phyloP scores from a whole-genome alignment of 2,888 invertebrate genomes.

The Dynastes maya region DNA sequence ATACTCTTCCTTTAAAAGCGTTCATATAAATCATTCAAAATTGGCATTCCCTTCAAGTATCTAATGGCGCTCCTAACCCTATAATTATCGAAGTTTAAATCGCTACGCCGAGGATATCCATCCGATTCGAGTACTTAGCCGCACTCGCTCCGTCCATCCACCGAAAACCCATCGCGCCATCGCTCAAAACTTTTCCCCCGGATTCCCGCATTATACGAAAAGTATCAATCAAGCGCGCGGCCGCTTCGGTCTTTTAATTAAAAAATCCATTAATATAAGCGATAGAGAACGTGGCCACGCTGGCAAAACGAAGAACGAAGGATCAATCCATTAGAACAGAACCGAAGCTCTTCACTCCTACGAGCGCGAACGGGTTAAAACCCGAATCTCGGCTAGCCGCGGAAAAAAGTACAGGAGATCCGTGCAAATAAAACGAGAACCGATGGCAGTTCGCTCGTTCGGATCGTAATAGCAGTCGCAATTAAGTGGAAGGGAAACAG shows the following conservation, averaged over 20 bases:
- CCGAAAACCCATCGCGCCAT: background rate
- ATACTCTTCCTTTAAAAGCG: no score
- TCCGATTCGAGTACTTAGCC: background rate
- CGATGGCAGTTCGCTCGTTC: slow-evolving; percentile 7
- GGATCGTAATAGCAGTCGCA: background rate
- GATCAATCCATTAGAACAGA: slow-evolving; percentile 8
- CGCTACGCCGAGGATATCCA: background rate
- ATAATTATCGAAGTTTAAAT: no score
- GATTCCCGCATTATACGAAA: slow-evolving; percentile 1
- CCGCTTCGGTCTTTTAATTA: slow-evolving; percentile 17
- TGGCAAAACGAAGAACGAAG: background rate
- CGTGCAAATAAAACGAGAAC: slow-evolving; percentile 20
- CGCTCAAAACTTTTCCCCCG: background rate
- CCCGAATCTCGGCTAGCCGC: background rate
- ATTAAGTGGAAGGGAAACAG: slow-evolving; percentile 40
- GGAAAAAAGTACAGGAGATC: slow-evolving; percentile 3
- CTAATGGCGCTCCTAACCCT: no score
- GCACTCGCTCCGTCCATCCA: background rate
- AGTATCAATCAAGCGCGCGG: slow-evolving; percentile 22
- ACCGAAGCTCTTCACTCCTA: background rate
- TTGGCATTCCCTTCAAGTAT: no score
- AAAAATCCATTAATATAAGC: slow-evolving; percentile 34
- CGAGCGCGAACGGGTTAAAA: background rate
- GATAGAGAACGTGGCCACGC: background rate
- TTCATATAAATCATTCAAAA: no score